Evolutionary conservation across 2,888 invertebrate genomes (phyloP), one percentile per base, ranked within the genome.

Genomic region (Drosophila quasianomalipes): DNA sequence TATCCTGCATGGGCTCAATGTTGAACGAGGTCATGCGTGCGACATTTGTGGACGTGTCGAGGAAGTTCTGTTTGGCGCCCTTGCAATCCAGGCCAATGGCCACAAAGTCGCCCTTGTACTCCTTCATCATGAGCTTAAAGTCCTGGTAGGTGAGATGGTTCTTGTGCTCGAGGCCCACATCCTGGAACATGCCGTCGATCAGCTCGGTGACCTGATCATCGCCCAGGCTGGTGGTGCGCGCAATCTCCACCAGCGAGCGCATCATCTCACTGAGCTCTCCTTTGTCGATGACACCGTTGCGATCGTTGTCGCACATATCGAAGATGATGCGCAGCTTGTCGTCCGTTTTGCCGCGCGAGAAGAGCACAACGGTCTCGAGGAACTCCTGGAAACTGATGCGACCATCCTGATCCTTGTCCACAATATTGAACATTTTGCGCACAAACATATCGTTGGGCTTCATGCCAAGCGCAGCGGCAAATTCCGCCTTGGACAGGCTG

Each of bases 281-380:
- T 90, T 98, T 98, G 91, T 98, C 98, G 69, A 99, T 99, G 1
- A 98, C 97, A 0, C 98, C 98, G 87, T 98, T 98, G 22, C 97
- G 95, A 92, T 99, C 98, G 85, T 98, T 97, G 92, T 99, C 99
- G 90, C 99, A 99, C 99, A 99, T 99, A 93, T 99, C 98, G 92
- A 99, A 99, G 79, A 99, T 98, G 39, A 99, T 98, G 7, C 98
- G 95, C 41, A 99, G 94, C 90, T 98, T 98, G 91, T 98, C 98
- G 86, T 98, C 98, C 0, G 98, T 98, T 85, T 97, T 97, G 9
- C 98, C 98, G 0, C 97, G 95, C 0, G 98, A 98, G 92, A 98
- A 98, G 3, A 98, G 93, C 0, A 98, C 97, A 2, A 98, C 98
- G 0, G 98, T 98, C 91, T 98, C 98, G 60, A 99, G 94, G 93